phyloP scores from a whole-genome alignment of 2,113 vertebrate genomes.

The Empidonax traillii region DNA sequence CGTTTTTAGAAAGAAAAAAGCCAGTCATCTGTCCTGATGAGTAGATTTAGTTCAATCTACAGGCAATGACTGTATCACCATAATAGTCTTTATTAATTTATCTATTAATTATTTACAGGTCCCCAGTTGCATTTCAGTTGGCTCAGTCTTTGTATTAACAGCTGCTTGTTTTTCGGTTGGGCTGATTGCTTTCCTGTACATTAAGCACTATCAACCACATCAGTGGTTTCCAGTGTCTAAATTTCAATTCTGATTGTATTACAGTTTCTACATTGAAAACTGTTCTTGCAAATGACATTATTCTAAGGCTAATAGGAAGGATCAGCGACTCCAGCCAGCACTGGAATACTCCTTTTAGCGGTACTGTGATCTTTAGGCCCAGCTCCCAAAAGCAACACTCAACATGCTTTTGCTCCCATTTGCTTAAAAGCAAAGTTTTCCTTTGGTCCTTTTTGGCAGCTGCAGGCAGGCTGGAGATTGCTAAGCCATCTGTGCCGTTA shows the following conservation, averaged over 20 bases:
- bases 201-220: background rate
- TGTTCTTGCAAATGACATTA: background rate
- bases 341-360: background rate
- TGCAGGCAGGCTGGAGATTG: background rate
- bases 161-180: background rate
- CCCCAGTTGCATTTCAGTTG: background rate
- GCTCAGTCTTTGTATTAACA: background rate
- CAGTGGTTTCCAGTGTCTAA: background rate
- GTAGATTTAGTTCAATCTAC: background rate
- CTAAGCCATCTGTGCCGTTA: background rate
- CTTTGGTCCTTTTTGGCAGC: background rate
- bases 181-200: background rate
- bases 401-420: rapidly evolving
- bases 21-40: background rate
- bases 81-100: background rate
- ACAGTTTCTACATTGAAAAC: background rate
- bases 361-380: background rate
- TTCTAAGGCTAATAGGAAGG: background rate
- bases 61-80: background rate
- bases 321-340: background rate
- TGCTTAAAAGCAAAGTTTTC: background rate
- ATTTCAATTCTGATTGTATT: background rate
- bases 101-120: slow-evolving; percentile 2
- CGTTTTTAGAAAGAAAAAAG: background rate
- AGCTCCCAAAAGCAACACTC: background rate